Evolutionary conservation across 37 sponge, comb jelly and placozoan species (phyloP).

Genomic region (Aphrocallistes beatrix): DNA sequence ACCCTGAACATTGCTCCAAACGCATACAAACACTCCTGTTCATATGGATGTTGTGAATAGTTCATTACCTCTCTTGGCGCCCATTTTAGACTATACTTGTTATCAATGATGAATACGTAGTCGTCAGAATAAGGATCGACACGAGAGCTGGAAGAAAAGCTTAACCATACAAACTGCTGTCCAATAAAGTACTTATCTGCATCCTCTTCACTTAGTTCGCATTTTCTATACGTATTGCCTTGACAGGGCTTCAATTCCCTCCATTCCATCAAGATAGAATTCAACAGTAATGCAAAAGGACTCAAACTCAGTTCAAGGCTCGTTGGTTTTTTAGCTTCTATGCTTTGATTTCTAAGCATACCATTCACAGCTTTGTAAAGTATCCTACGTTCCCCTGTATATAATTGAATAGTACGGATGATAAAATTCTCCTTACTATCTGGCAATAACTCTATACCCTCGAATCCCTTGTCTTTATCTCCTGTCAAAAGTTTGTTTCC

Average conservation of each 20-base stretch:
- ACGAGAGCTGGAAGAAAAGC: background rate
- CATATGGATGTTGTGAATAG: background rate
- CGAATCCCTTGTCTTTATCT: background rate
- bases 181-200: background rate
- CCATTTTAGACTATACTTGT: background rate
- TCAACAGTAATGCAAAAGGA: background rate
- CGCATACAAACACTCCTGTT: background rate
- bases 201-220: background rate
- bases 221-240: background rate
- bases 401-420: background rate
- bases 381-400: background rate
- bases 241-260: background rate
- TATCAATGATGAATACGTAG: background rate
- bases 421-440: background rate
- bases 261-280: background rate
- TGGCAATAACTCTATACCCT: background rate
- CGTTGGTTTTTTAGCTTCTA: background rate
- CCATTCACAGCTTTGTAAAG: background rate
- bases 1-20: background rate
- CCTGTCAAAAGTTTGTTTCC: too few species aligned
- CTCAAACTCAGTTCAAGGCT: background rate
- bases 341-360: background rate
- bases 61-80: background rate
- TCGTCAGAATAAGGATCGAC: background rate
- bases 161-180: background rate